Conservation (phyloP, 2,113 vertebrate species). For the Myanophis thanlyinensis region DNA sequence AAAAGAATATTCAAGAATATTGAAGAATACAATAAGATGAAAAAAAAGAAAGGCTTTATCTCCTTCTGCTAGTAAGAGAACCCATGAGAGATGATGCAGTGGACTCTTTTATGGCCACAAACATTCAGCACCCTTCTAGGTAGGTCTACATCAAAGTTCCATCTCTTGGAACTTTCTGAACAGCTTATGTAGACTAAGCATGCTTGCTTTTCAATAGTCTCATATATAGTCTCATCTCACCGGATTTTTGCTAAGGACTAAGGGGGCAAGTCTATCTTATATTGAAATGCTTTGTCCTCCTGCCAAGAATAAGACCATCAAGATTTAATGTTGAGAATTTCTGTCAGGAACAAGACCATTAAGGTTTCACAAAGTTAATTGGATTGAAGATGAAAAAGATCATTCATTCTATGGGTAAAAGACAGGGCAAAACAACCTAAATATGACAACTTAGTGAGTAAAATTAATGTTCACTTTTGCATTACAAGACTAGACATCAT, state of each 20-base stretch:
- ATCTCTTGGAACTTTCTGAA: background rate
- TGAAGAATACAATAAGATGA: background rate
- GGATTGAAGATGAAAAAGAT: background rate
- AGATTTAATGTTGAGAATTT: background rate
- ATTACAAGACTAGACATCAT: background rate
- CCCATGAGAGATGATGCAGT: background rate
- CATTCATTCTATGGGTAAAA: background rate
- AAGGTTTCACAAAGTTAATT: background rate
- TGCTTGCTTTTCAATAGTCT: background rate
- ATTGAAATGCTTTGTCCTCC: background rate
- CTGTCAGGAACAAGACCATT: background rate
- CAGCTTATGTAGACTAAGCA: background rate
- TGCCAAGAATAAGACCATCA: background rate
- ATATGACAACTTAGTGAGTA: background rate
- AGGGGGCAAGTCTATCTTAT: background rate
- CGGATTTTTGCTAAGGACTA: background rate
- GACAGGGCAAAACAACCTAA: background rate
- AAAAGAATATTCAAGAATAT: background rate
- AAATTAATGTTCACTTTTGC: background rate
- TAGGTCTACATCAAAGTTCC: background rate
- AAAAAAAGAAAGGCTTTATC: background rate
- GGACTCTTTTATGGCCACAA: background rate
- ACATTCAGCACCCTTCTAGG: background rate
- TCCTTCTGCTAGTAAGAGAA: background rate
- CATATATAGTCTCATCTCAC: background rate